Evolutionary conservation across 2,113 vertebrate genomes (phyloP).

Genomic region (Uria lomvia): DNA sequence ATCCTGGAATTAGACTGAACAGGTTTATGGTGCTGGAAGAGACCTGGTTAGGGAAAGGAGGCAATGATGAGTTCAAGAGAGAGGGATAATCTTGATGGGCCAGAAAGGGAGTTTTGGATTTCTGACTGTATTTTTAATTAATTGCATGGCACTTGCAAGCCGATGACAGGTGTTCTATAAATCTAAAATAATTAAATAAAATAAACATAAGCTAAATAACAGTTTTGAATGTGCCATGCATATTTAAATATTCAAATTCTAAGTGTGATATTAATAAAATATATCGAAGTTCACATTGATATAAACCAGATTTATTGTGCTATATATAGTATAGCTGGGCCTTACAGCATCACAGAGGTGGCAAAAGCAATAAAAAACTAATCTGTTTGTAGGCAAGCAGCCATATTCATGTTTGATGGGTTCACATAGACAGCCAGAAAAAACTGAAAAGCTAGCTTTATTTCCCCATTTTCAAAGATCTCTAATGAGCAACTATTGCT

Average conservation of each 20-base stretch:
- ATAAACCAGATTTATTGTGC: conserved; percentile 16
- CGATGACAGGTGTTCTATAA: background rate
- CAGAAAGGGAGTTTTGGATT: background rate
- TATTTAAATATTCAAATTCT: background rate
- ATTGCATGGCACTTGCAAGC: background rate
- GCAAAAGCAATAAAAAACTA: conserved; percentile 18
- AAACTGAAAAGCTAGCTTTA: background rate
- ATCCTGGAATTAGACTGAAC: background rate
- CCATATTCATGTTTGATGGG: conserved; percentile 1
- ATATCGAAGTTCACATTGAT: background rate
- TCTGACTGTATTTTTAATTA: background rate
- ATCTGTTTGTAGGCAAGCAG: conserved; percentile 25
- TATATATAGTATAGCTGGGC: background rate
- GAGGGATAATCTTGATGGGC: background rate
- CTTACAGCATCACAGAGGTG: background rate
- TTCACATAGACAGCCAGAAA: background rate
- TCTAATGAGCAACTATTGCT: background rate
- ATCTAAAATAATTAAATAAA: conserved; percentile 30
- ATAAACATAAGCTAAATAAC: background rate
- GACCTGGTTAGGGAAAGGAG: background rate
- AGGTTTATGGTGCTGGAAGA: background rate
- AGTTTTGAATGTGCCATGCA: background rate
- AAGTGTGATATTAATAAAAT: background rate
- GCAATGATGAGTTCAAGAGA: background rate
- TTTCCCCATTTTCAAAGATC: background rate